Evolutionary conservation across 92 coral and sea anemone genomes (phyloP).

Genomic region (Epizoanthus stellaris): DNA sequence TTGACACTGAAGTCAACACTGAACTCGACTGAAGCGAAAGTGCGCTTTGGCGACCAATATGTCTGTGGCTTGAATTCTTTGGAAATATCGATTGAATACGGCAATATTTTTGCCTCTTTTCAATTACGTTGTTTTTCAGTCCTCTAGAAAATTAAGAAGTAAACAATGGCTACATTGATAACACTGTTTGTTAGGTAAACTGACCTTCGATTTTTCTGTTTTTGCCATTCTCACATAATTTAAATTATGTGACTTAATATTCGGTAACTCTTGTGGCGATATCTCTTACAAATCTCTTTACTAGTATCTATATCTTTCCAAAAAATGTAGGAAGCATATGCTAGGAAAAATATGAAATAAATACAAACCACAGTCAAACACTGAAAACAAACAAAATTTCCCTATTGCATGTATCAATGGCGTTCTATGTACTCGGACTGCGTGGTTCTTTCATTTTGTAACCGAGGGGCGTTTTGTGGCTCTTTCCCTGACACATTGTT

Average conservation of each 20-base stretch:
- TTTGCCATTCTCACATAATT: constrained; percentile 10
- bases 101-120: not conserved
- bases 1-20: not conserved
- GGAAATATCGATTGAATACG: not conserved
- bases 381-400: not conserved
- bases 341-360: not conserved
- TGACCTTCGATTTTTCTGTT: not conserved
- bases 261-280: not conserved
- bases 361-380: not conserved
- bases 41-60: not conserved
- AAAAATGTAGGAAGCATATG: not conserved
- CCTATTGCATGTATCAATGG: not conserved
- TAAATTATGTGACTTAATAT: not conserved
- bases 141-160: not conserved
- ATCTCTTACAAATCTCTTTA: constrained; percentile 1
- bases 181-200: not conserved
- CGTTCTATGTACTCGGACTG: too few species aligned
- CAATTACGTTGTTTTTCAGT: not conserved
- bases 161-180: not conserved
- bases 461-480: not conserved
- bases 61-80: not conserved
- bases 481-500: not conserved
- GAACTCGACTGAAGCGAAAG: not conserved
- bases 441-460: not conserved
- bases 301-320: constrained; percentile 8